Percentiles rank a stretch among this genome's conserved stretches.
phyloP scores from a whole-genome alignment of 2,888 invertebrate genomes.

The Eudasyphora cyanicolor region DNA sequence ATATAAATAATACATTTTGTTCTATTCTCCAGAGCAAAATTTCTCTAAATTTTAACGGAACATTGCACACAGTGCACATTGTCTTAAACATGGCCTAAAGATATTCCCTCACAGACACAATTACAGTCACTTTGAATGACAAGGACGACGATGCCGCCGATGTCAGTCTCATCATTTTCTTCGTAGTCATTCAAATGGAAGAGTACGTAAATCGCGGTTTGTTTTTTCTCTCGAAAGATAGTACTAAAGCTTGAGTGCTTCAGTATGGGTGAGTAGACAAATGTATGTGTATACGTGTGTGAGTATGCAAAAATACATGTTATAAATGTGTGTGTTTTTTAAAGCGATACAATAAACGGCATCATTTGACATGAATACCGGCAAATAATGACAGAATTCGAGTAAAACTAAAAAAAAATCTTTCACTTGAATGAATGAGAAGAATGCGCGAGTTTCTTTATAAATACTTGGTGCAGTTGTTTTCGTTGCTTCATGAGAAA shows the following conservation, averaged over 20 bases:
- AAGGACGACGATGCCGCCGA: not conserved
- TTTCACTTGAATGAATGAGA: constrained; percentile 2
- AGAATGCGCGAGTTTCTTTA: not conserved
- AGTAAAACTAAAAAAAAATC: not conserved
- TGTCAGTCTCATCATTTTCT: not conserved
- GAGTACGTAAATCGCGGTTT: not conserved
- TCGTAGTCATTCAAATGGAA: not conserved
- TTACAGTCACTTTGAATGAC: not conserved
- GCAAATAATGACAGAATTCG: not conserved
- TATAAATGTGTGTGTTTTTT: not conserved
- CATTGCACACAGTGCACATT: too few relatives aligned
- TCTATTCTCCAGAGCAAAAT: too few relatives aligned
- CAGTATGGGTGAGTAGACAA: not conserved
- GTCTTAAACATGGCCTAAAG: too few relatives aligned
- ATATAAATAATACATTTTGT: too few relatives aligned
- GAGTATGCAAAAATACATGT: too few relatives aligned
- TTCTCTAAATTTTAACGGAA: too few relatives aligned
- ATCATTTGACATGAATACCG: constrained; percentile 23
- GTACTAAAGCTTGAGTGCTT: not conserved
- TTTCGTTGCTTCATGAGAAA: not conserved
- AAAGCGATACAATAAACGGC: constrained; percentile 34
- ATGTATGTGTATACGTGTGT: not conserved
- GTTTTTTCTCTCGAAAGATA: not conserved
- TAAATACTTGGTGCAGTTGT: not conserved
- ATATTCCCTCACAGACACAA: not conserved